Percentiles rank a stretch among this genome's conserved stretches.
Conservation (phyloP, 2,888 invertebrate species). For the Pterostichus madidus region DNA sequence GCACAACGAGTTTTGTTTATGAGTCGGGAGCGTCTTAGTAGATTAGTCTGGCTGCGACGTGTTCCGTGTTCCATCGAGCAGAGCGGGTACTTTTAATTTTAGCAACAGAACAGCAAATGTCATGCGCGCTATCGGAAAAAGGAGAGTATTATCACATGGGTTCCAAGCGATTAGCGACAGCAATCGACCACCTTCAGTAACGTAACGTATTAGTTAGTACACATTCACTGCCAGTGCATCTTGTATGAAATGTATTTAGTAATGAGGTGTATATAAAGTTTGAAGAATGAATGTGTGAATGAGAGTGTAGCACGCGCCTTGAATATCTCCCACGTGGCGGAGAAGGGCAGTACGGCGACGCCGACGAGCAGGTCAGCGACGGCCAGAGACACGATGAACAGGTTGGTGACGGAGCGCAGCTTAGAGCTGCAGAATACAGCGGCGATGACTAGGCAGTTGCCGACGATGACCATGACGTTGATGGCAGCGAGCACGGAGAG, state of each 20-base stretch:
- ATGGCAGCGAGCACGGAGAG: conserved; percentile 89
- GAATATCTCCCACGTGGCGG: conserved; percentile 95
- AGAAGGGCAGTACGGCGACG: conserved; percentile 96
- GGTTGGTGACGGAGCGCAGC: conserved; percentile 96
- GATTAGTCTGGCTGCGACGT: conserved; percentile 8
- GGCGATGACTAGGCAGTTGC: conserved; percentile 94
- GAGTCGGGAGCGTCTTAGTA: conserved; percentile 5
- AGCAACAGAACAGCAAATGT: conserved; percentile 57
- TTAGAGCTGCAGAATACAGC: conserved; percentile 95
- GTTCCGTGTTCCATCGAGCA: conserved; percentile 19
- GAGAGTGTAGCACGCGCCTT: conserved; percentile 78
- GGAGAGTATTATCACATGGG: neutral
- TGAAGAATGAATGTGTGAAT: no score
- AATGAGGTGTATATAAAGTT: neutral
- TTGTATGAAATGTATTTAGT: neutral
- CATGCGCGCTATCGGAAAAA: conserved; percentile 58
- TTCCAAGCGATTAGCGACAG: conserved; percentile 37
- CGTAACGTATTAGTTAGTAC: neutral
- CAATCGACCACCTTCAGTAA: conserved; percentile 25
- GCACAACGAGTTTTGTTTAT: conserved; percentile 41
- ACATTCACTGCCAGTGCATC: neutral
- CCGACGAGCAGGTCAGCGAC: conserved; percentile 98
- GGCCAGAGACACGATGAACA: conserved; percentile 97
- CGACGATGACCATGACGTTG: conserved; percentile 93
- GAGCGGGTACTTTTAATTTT: conserved; percentile 49